Percentiles rank a stretch among this genome's conserved stretches.
phyloP scores from a whole-genome alignment of 2,888 invertebrate species.

The Papilio elwesi region DNA sequence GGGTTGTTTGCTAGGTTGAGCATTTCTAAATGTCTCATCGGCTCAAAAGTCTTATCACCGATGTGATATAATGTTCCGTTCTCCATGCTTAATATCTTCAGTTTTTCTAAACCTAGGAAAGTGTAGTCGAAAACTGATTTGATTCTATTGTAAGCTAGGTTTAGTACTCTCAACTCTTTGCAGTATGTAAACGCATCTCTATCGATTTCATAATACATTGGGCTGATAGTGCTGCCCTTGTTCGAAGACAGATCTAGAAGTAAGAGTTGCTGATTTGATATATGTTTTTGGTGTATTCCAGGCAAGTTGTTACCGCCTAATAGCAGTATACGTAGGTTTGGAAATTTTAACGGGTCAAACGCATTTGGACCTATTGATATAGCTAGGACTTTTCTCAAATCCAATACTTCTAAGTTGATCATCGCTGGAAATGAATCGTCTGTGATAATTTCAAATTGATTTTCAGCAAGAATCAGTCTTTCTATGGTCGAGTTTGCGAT shows the following conservation, averaged over 20 bases:
- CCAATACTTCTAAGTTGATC: conserved; percentile 81
- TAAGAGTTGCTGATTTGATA: conserved; percentile 74
- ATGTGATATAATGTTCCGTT: conserved; percentile 81
- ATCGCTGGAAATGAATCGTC: conserved; percentile 82
- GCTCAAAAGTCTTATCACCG: conserved; percentile 73
- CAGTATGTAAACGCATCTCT: conserved; percentile 78
- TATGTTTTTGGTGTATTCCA: conserved; percentile 77
- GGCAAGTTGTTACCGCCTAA: conserved; percentile 82
- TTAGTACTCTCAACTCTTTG: conserved; percentile 74
- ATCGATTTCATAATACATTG: conserved; percentile 80
- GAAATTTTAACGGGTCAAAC: conserved; percentile 74
- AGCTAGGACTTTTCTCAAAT: conserved; percentile 81
- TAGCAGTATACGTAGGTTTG: conserved; percentile 78
- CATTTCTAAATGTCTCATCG: conserved; percentile 70
- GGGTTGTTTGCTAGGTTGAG: conserved; percentile 84
- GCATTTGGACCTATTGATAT: conserved; percentile 75
- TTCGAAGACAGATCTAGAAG: conserved; percentile 82
- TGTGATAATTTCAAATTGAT: conserved; percentile 82
- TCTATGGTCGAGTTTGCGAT: conserved; percentile 80
- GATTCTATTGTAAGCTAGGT: conserved; percentile 82
- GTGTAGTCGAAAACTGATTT: conserved; percentile 77
- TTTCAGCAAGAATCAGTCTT: conserved; percentile 75
- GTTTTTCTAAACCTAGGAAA: conserved; percentile 77
- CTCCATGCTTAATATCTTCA: conserved; percentile 78
- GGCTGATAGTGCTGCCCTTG: conserved; percentile 68